Evolutionary conservation across 2,888 invertebrate genomes (phyloP).

Genomic region (Caenorhabditis auriculariae): DNA sequence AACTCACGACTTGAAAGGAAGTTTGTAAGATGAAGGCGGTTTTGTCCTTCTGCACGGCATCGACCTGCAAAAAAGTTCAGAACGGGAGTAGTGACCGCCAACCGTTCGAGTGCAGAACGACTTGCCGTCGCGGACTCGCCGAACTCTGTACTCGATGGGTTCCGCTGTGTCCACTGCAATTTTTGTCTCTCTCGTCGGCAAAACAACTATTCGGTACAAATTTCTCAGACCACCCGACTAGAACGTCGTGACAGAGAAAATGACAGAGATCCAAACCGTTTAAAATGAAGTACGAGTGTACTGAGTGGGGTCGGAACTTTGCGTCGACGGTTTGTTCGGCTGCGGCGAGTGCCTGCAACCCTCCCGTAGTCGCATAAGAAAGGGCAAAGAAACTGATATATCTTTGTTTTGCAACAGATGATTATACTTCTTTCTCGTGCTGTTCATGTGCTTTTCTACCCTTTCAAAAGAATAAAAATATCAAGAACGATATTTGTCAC

Average conservation of each 20-base stretch:
- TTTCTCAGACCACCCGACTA: background rate
- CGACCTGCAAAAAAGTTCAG: no score
- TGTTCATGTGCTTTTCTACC: background rate
- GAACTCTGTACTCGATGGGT: slow-evolving; percentile 65
- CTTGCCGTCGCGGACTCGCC: slow-evolving; percentile 65
- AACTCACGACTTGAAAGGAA: slow-evolving; percentile 50
- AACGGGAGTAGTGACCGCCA: no score
- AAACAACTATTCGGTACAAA: background rate
- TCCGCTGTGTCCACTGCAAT: slow-evolving; percentile 50
- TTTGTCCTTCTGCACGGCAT: slow-evolving; percentile 65
- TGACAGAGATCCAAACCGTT: slow-evolving; percentile 36
- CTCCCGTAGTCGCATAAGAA: no score
- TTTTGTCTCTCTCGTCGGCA: background rate
- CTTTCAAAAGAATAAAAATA: background rate
- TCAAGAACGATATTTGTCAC: no score
- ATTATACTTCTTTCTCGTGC: background rate
- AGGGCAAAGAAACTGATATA: background rate
- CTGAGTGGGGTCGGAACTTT: slow-evolving; percentile 51
- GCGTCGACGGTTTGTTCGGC: slow-evolving; percentile 51
- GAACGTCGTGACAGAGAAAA: background rate
- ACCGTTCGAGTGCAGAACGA: slow-evolving; percentile 57
- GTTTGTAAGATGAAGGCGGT: slow-evolving; percentile 63
- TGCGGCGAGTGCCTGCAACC: slow-evolving; percentile 50
- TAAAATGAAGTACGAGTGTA: slow-evolving; percentile 56
- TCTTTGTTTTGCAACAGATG: background rate